Conservation (phyloP, 1,140 invertebrate genomes). For the Zaprionus taronus region DNA sequence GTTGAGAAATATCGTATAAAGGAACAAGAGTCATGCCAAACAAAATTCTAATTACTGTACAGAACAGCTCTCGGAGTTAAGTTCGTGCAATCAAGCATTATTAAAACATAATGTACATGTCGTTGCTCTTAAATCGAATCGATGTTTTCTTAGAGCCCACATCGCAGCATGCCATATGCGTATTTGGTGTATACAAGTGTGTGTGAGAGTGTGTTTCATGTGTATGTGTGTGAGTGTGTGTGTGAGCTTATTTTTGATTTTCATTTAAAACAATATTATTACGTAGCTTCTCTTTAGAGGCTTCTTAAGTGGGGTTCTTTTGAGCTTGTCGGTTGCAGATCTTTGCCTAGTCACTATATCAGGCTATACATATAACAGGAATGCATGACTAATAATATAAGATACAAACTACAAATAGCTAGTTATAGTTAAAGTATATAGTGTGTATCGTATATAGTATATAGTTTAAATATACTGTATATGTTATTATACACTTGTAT, state of each 20-base stretch:
- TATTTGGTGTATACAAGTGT: conserved; percentile 36
- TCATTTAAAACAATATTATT: conserved; percentile 61
- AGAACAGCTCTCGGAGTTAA: conserved; percentile 49
- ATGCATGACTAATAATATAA: conserved; percentile 76
- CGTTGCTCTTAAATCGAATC: conserved; percentile 53
- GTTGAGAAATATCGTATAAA: conserved; percentile 77
- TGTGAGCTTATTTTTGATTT: conserved; percentile 48
- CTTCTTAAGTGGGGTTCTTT: conserved; percentile 55
- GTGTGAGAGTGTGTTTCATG: conserved; percentile 19
- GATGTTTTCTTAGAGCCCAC: conserved; percentile 50
- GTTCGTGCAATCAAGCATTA: conserved; percentile 73
- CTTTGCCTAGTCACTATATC: conserved; percentile 56
- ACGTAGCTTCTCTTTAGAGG: conserved; percentile 68
- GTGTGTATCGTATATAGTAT: conserved; percentile 4
- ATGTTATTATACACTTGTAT: conserved; percentile 32
- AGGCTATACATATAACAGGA: conserved; percentile 74
- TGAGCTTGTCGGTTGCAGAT: conserved; percentile 68
- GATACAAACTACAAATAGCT: conserved; percentile 70
- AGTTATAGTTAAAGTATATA: conserved; percentile 27
- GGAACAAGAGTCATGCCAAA: conserved; percentile 77
- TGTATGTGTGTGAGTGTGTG: conserved; percentile 30
- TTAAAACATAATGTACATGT: conserved; percentile 82
- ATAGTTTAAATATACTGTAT: conserved; percentile 39
- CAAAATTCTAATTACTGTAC: conserved; percentile 47
- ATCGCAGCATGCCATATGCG: conserved; percentile 50